Evolutionary conservation across 2,888 invertebrate genomes (phyloP).

Genomic region (Adelognathus sp.): DNA sequence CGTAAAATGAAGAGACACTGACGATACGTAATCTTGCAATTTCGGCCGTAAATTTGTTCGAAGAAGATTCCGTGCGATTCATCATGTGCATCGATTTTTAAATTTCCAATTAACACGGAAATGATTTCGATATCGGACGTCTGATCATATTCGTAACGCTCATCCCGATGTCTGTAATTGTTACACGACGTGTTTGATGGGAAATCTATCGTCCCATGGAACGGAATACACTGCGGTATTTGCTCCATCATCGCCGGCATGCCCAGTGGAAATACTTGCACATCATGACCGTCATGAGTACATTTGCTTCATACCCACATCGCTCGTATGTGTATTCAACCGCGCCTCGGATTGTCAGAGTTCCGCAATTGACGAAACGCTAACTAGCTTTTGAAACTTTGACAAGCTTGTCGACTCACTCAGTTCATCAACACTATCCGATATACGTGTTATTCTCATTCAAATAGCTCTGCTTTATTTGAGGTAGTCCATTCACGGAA

Average conservation of each 20-base stretch:
- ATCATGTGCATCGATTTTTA: background rate
- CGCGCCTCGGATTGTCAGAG: background rate
- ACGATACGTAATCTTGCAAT: background rate
- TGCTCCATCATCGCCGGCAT: background rate
- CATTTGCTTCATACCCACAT: background rate
- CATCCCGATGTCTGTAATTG: background rate
- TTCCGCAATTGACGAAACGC: background rate
- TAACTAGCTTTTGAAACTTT: background rate
- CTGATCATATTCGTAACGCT: background rate
- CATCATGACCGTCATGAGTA: background rate
- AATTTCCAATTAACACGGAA: background rate
- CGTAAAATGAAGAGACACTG: background rate
- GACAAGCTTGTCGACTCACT: too few species aligned
- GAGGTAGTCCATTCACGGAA: too few species aligned
- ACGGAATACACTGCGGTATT: conserved; percentile 31
- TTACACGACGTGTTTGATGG: conserved; percentile 5
- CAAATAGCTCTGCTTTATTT: too few species aligned
- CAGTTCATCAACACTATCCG: too few species aligned
- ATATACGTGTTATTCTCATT: too few species aligned
- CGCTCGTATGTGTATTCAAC: background rate
- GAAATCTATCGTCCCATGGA: conserved; percentile 17
- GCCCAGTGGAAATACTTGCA: background rate
- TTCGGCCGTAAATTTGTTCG: background rate
- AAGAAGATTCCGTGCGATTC: background rate
- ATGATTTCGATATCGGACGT: conserved; percentile 5